These are phyloP conservation scores for Nowickia ferox DNA, from an alignment of 2,888 invertebrate species.

Conservation along the genomic window DNA sequence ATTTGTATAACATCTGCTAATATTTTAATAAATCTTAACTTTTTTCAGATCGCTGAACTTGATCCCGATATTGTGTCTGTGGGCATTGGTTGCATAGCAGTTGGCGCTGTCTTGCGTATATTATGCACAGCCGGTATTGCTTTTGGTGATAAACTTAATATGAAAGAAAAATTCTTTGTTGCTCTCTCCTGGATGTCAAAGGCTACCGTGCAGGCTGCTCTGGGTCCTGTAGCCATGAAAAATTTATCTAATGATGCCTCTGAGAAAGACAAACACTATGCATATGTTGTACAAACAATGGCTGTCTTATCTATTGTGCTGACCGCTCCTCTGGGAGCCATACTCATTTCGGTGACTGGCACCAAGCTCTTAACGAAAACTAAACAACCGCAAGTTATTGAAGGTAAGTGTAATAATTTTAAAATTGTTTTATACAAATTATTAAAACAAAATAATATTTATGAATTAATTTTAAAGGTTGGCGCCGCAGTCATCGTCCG, in stretches of 20 bases:
- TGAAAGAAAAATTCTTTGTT: conserved; percentile 95
- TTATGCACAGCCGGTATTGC: conserved; percentile 87
- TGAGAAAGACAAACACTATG: conserved; percentile 85
- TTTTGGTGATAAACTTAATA: conserved; percentile 91
- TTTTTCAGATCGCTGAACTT: conserved; percentile 86
- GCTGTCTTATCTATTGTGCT: conserved; percentile 92
- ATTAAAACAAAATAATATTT: neutral
- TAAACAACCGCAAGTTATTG: conserved; percentile 87
- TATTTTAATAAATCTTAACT: neutral
- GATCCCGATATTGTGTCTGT: conserved; percentile 88
- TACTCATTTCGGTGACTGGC: conserved; percentile 91
- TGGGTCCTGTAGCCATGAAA: conserved; percentile 91
- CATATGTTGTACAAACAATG: conserved; percentile 89
- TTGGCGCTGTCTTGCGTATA: conserved; percentile 87
- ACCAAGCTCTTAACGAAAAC: conserved; percentile 91
- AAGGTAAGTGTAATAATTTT: conserved; percentile 83
- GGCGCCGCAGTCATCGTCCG: conserved; percentile 91
- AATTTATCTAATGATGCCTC: conserved; percentile 84
- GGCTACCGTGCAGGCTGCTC: conserved; percentile 97
- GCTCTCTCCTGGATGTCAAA: conserved; percentile 97
- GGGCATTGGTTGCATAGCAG: conserved; percentile 88
- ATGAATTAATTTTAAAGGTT: conserved; percentile 83
- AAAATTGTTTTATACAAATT: neutral
- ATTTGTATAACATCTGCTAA: too few species aligned
- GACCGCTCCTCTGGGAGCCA: conserved; percentile 93